phyloP scores from a whole-genome alignment of 2,888 invertebrate genomes.

The Cactoblastis cactorum region DNA sequence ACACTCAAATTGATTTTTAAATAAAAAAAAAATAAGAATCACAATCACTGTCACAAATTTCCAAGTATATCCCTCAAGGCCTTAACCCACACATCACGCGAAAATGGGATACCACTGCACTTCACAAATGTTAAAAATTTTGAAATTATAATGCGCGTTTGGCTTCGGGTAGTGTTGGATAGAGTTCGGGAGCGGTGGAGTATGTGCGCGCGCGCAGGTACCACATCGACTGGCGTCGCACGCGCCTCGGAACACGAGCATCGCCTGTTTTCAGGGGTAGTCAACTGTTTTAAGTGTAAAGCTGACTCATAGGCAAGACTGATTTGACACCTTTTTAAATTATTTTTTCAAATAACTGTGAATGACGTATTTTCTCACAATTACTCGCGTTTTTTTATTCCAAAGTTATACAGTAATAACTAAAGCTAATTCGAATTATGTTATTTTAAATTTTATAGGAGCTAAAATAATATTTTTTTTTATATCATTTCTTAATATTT shows the following conservation, averaged over 20 bases:
- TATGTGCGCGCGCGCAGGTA: slow-evolving; percentile 50
- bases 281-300: slow-evolving; percentile 43
- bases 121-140: slow-evolving; percentile 3
- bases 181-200: slow-evolving; percentile 1
- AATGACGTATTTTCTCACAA: too few relatives aligned
- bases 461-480: too few relatives aligned
- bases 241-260: slow-evolving; percentile 58
- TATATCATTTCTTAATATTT: too few relatives aligned
- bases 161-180: slow-evolving; percentile 1
- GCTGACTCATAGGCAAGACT: not conserved
- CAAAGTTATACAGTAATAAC: too few relatives aligned
- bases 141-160: slow-evolving; percentile 27
- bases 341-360: too few relatives aligned
- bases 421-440: too few relatives aligned
- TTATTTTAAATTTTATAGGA: too few relatives aligned
- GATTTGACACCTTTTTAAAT: too few relatives aligned
- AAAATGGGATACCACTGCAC: slow-evolving; percentile 41
- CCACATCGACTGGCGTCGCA: slow-evolving; percentile 70
- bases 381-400: too few relatives aligned
- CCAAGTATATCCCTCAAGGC: slow-evolving; percentile 40
- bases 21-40: slow-evolving; percentile 3
- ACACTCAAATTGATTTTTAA: not conserved
- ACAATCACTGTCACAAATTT: slow-evolving; percentile 22
- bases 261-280: slow-evolving; percentile 41
- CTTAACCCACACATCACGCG: slow-evolving; percentile 20